Evolutionary conservation across 2,888 invertebrate genomes (phyloP), one percentile per base, ranked within the genome.

Genomic region (Lycophotia porphyrea): DNA sequence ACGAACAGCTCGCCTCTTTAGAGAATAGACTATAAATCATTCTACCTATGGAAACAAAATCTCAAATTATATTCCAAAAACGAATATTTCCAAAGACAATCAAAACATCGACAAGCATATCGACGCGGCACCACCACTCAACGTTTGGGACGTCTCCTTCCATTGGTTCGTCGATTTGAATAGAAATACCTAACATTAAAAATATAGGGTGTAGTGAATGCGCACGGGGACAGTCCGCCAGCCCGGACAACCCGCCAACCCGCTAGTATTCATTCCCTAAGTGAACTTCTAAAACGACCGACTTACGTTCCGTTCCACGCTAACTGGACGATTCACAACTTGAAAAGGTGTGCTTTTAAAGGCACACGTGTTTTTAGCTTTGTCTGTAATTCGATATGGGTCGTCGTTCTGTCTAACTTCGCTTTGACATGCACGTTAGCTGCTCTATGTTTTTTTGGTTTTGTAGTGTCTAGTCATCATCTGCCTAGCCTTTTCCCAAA

Each of bases 141-240:
- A 63, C 83, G 86, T 90, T 92, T 89, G 89, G 90, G 90, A 90
- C 86, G 89, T 90, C 89, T 89, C 89, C 89, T 87, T 87, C 87
- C 79, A 84, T 82, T 79, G 84, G 82, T 81, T 87, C 84, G 84
- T 86, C 91, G 90, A 94, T 93, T 93, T 94, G 93, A 95, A 94
- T 94, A 93, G 94, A 91, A 93, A 92, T 93, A 93, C 92, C 94
- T 92, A 92, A 92, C 93, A 93, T 94, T 94, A 94, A 94, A 94
- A 94, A 94, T 93, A 92, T 92, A 93, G 93, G 92, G 92, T 92
- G 89, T 91, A 87, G 88, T 93, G 93, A 95, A 94, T 93, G 88
- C 85, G 82, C 81, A 74, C 73, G 90, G 92, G 94, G 93, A 93
- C 93, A 92, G 88, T 89, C 65, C 78, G 63, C 64, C 31, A 72